Evolutionary conservation across 2,888 invertebrate genomes (phyloP).

Genomic region (Drosophila helvetica): DNA sequence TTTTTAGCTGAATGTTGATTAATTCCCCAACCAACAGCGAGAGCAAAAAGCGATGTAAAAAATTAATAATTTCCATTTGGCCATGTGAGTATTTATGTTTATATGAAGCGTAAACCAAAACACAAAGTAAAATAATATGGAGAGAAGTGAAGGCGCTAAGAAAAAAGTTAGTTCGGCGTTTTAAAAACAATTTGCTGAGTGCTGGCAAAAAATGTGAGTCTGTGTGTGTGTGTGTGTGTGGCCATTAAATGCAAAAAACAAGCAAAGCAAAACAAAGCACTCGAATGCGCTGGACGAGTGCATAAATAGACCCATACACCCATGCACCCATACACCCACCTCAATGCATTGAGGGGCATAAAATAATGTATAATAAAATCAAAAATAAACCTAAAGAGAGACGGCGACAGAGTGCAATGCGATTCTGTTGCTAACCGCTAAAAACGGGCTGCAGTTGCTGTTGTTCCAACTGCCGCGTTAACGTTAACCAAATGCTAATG

Average conservation of each 20-base stretch:
- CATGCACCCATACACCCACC: slow-evolving; percentile 20
- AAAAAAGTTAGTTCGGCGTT: slow-evolving; percentile 56
- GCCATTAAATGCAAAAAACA: slow-evolving; percentile 50
- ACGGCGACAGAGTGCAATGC: slow-evolving; percentile 36
- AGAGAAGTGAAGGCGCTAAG: slow-evolving; percentile 58
- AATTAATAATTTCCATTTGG: slow-evolving; percentile 47
- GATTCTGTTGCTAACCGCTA: slow-evolving; percentile 72
- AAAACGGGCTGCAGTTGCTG: slow-evolving; percentile 45
- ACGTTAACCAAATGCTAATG: slow-evolving; percentile 78
- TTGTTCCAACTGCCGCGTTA: slow-evolving; percentile 61
- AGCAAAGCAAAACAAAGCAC: slow-evolving; percentile 72
- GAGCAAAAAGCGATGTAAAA: slow-evolving; percentile 21
- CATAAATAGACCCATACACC: slow-evolving; percentile 58
- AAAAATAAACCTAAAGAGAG: slow-evolving; percentile 71
- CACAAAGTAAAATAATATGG: slow-evolving; percentile 59
- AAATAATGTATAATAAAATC: slow-evolving; percentile 72
- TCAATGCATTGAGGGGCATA: slow-evolving; percentile 37
- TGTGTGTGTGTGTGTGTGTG: slow-evolving; percentile 52
- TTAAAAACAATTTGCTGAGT: slow-evolving; percentile 70
- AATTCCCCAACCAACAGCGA: slow-evolving; percentile 22
- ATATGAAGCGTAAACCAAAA: slow-evolving; percentile 65
- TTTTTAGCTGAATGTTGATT: slow-evolving; percentile 36
- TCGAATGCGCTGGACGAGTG: slow-evolving; percentile 65
- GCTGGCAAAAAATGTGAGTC: slow-evolving; percentile 45
- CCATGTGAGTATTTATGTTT: slow-evolving; percentile 54